Base-by-base conservation (phyloP, 92 coral and sea anemone species). In the Bergia puertoricense region DNA sequence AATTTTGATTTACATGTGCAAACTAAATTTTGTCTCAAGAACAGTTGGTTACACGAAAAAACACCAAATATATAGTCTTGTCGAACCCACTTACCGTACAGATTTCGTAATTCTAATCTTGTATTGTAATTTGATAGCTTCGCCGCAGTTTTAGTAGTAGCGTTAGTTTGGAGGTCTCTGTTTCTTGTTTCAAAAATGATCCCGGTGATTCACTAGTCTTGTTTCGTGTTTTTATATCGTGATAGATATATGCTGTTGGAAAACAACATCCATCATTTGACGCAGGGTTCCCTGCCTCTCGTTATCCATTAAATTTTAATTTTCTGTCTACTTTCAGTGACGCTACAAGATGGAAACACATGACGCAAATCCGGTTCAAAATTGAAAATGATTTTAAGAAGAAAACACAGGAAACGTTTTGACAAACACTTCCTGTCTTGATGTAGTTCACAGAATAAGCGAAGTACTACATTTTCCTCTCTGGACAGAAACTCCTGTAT, bases 311-410 rank as follows among this genome's bases (percentile, higher is more conserved):
- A 79, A 79, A 37, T 46, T 20, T 62, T 20, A 5, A 62, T 62
- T 46, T 50, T 23, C n/a, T 79, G 81, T 77, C 57, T 59, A 43
- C 81, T 77, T 18, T 59, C 54, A 43, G 62, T 20, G 82, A 79
- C 77, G 77, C 44, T 73, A 73, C 41, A 6, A 73, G 77, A 73
- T 37, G 44, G 44, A 6, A 23, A 45, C 39, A 30, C 62, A 46
- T 79, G 82, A 79, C 67, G 82, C n/a, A 54, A 51, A 79, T 79
- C 82, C 82, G 82, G 59, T 79, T 50, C 9, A 30, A 54, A 79
- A 79, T n/a, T 79, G 20, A 45, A 8, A 30, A 50, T 18, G 36
- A 77, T 76, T 69, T 4, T 44, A 30, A 76, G 50, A 42, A 46
- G 56, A 43, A 22, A 13, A 77, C 81, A 77, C 22, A 13, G 51